A percentile compares a stretch with the other conserved stretches of the same genome.
These are phyloP conservation scores for Drosophila leonis DNA, from an alignment of 2,888 invertebrate species.

Conservation along the genomic window DNA sequence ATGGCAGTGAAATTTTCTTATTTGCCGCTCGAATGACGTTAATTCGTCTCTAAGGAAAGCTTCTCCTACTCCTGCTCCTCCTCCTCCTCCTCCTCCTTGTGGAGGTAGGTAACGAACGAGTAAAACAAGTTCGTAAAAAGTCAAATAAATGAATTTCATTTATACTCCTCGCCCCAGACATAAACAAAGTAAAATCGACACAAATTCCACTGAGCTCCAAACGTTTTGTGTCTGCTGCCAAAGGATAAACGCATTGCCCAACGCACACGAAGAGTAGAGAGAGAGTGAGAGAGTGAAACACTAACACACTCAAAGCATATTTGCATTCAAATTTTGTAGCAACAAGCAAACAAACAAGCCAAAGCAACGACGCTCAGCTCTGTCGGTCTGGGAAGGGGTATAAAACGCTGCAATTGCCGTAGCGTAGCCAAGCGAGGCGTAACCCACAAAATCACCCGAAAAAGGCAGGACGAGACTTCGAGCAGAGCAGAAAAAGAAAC, in stretches of 20 bases:
- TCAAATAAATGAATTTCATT: constrained; percentile 74
- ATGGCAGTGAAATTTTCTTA: constrained; percentile 68
- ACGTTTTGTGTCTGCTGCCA: constrained; percentile 58
- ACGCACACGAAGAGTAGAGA: constrained; percentile 28
- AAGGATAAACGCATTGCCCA: constrained; percentile 68
- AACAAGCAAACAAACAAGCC: constrained; percentile 73
- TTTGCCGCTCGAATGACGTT: constrained; percentile 70
- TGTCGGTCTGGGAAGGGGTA: constrained; percentile 14
- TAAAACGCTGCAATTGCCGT: constrained; percentile 68
- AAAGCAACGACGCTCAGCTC: constrained; percentile 23
- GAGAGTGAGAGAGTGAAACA: constrained; percentile 31
- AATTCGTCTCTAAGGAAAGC: constrained; percentile 55
- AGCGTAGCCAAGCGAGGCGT: constrained; percentile 64
- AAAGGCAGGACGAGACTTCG: constrained; percentile 28
- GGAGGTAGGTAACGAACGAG: constrained; percentile 26
- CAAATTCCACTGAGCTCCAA: constrained; percentile 66
- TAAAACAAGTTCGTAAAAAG: constrained; percentile 47
- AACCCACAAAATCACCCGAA: constrained; percentile 69
- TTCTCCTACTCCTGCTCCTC: not conserved
- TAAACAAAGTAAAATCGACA: constrained; percentile 72
- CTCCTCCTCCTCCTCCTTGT: too few relatives aligned
- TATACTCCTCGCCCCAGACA: constrained; percentile 63
- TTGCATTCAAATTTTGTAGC: constrained; percentile 74
- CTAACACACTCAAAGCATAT: constrained; percentile 70
- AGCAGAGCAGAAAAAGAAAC: constrained; percentile 19